Percentiles rank a stretch among this genome's conserved stretches.
phyloP scores from a whole-genome alignment of 2,797 vertebrate genomes.

The Acropternis orthonyx region DNA sequence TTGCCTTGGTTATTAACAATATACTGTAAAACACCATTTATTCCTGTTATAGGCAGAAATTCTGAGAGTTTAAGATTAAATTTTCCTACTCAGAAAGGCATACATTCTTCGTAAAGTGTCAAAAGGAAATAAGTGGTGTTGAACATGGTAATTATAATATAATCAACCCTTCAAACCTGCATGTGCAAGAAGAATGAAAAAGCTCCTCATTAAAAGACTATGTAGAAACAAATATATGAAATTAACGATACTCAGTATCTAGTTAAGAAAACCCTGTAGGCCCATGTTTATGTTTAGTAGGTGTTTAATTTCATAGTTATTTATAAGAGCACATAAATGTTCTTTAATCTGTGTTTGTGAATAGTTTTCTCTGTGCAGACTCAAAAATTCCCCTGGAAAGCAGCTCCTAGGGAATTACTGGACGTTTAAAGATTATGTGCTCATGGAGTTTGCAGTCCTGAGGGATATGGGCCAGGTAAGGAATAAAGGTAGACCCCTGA shows the following conservation, averaged over 20 bases:
- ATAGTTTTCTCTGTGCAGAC: not conserved
- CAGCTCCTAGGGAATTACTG: not conserved
- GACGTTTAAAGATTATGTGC: not conserved
- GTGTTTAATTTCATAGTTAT: not conserved
- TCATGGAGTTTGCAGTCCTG: not conserved
- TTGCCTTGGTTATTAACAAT: not conserved
- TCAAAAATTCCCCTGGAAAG: not conserved
- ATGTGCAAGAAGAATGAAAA: not conserved
- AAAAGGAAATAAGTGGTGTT: not conserved
- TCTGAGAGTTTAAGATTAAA: not conserved
- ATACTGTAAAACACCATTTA: not conserved
- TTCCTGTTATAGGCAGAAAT: not conserved
- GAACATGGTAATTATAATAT: not conserved
- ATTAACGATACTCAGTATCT: not conserved
- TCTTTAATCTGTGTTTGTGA: not conserved
- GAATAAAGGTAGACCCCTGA: not conserved
- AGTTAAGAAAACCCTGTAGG: not conserved
- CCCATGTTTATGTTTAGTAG: not conserved
- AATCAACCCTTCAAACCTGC: not conserved
- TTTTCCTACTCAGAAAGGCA: not conserved
- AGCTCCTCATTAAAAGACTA: not conserved
- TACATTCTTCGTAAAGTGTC: not conserved
- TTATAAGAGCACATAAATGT: not conserved
- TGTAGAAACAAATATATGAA: not conserved
- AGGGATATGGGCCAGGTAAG: not conserved